Conservation (phyloP, 2,797 vertebrate species). For the Phoxinus dragarum region DNA sequence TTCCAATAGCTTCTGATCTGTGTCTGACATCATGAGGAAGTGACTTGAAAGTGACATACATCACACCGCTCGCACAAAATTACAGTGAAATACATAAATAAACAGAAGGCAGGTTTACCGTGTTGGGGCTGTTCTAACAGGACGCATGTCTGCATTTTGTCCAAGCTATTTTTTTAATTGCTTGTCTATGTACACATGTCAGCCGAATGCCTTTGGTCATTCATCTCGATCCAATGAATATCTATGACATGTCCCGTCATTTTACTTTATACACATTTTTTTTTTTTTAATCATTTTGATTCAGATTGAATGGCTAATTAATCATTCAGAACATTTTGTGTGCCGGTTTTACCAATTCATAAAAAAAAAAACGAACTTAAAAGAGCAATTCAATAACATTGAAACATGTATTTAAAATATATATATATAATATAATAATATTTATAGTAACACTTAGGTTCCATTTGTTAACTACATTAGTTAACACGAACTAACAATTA, state of each 20-base stretch:
- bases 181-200: slow-evolving; percentile 4
- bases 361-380: not conserved
- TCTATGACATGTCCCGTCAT: not conserved
- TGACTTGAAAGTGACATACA: slow-evolving; percentile 57
- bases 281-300: not conserved
- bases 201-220: not conserved
- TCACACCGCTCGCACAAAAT: slow-evolving; percentile 27
- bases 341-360: not conserved
- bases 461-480: not conserved
- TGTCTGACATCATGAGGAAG: slow-evolving; percentile 54
- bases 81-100: slow-evolving; percentile 33
- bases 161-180: slow-evolving; percentile 11
- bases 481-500: not conserved
- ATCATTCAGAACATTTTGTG: not conserved
- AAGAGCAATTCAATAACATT: not conserved
- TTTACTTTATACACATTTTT: not conserved
- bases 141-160: not conserved
- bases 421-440: not conserved
- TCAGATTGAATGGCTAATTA: not conserved
- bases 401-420: not conserved
- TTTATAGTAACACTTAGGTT: not conserved
- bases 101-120: slow-evolving; percentile 18
- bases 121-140: not conserved
- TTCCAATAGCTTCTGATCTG: slow-evolving; percentile 22
- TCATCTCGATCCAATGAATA: not conserved